Conservation (phyloP, 2,888 invertebrate genomes). For the Sesamia inferens region DNA sequence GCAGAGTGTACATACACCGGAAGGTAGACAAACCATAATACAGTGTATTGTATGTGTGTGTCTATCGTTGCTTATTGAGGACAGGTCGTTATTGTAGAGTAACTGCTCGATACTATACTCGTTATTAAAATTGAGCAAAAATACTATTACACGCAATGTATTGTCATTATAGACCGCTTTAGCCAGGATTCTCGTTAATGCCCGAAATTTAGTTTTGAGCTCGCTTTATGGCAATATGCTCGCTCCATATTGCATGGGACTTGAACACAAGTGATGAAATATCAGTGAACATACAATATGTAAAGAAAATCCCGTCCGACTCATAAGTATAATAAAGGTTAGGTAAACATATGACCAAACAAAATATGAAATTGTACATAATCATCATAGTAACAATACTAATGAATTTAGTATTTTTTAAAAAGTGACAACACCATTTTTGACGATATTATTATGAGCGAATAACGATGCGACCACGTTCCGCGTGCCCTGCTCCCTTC, state of each 20-base stretch:
- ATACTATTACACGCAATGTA: slow-evolving; percentile 1
- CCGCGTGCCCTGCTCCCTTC: too few species aligned
- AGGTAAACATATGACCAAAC: too few species aligned
- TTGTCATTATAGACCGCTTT: background rate
- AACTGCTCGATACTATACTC: background rate
- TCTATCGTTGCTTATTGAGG: slow-evolving; percentile 29
- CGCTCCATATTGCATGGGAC: background rate
- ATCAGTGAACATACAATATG: too few species aligned
- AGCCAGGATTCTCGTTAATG: background rate
- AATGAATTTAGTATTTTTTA: too few species aligned
- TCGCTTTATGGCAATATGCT: background rate
- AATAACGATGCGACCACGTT: too few species aligned
- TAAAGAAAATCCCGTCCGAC: too few species aligned
- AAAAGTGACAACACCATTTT: too few species aligned
- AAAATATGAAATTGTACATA: too few species aligned
- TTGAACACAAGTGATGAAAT: too few species aligned
- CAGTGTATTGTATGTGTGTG: slow-evolving; percentile 21
- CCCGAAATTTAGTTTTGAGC: background rate
- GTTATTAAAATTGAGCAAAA: slow-evolving; percentile 25
- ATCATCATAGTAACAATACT: too few species aligned
- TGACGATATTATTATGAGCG: too few species aligned
- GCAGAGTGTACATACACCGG: slow-evolving; percentile 40
- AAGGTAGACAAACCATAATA: slow-evolving; percentile 61
- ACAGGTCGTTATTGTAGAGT: slow-evolving; percentile 29
- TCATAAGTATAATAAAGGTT: too few species aligned